These are phyloP conservation scores for Xanthorhoe designata DNA, from an alignment of 2,888 invertebrate genomes.

Conservation along the genomic window DNA sequence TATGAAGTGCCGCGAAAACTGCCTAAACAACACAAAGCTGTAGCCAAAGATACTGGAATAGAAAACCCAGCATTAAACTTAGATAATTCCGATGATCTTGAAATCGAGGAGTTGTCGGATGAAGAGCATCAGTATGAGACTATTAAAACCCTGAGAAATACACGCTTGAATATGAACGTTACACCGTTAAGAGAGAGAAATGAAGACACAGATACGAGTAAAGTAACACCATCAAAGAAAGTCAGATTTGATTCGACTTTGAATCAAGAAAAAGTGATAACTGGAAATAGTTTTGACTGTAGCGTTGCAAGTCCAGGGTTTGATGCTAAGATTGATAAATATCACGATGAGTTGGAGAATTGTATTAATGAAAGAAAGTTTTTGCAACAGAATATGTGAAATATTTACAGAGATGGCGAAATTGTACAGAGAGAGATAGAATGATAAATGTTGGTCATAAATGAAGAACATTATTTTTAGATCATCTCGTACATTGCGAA, in stretches of 20 bases:
- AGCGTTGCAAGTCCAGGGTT: constrained; percentile 78
- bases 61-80: constrained; percentile 77
- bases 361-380: constrained; percentile 82
- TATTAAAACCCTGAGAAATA: constrained; percentile 75
- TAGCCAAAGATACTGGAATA: constrained; percentile 70
- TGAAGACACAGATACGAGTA: constrained; percentile 64
- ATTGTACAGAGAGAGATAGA: too few species aligned
- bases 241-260: constrained; percentile 81
- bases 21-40: constrained; percentile 65
- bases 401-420: too few species aligned
- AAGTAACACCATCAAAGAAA: constrained; percentile 73
- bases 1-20: constrained; percentile 79
- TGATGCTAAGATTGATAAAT: constrained; percentile 78
- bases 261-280: constrained; percentile 78
- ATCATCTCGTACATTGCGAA: too few species aligned
- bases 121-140: constrained; percentile 78
- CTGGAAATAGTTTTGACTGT: constrained; percentile 79
- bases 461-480: too few species aligned
- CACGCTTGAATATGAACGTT: constrained; percentile 74
- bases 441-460: too few species aligned
- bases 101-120: constrained; percentile 70
- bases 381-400: constrained; percentile 78
- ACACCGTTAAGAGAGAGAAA: constrained; percentile 71
- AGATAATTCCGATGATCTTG: constrained; percentile 79
- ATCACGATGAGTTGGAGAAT: constrained; percentile 81